These are phyloP conservation scores for Entomobrya multifasciata DNA, from an alignment of 2,888 invertebrate genomes.

Conservation along the genomic window DNA sequence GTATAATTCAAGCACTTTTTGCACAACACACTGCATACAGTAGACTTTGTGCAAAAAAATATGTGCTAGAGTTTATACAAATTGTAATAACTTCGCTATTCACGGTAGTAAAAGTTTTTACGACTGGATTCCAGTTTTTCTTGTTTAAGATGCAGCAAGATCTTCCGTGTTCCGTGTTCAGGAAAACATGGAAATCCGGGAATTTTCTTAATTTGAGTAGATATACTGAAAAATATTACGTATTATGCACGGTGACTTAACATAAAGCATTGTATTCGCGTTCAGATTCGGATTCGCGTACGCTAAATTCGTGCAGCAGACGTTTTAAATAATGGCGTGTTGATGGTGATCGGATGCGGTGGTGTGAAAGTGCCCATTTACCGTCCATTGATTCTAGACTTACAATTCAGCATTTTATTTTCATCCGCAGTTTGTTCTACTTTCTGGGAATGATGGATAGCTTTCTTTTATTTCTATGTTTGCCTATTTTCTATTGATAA, in stretches of 20 bases:
- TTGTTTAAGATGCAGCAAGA: slow-evolving; percentile 32
- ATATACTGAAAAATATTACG: slow-evolving; percentile 51
- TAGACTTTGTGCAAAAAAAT: slow-evolving; percentile 1
- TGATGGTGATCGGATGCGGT: background rate
- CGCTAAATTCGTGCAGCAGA: no score
- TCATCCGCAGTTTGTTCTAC: slow-evolving; percentile 1
- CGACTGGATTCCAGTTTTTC: slow-evolving; percentile 7
- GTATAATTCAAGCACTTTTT: background rate
- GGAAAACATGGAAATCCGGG: slow-evolving; percentile 66
- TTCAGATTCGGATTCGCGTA: no score
- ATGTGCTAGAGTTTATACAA: background rate
- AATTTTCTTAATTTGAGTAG: slow-evolving; percentile 35
- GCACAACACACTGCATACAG: background rate
- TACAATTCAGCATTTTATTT: background rate
- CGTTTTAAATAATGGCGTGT: background rate
- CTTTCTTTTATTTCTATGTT: background rate
- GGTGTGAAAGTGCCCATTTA: background rate
- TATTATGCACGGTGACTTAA: slow-evolving; percentile 56
- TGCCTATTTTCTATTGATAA: background rate
- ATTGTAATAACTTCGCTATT: slow-evolving; percentile 42
- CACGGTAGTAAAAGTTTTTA: slow-evolving; percentile 52
- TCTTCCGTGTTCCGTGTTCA: slow-evolving; percentile 43
- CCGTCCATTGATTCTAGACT: background rate
- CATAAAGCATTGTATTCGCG: background rate
- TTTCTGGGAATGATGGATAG: slow-evolving; percentile 3